Evolutionary conservation across 1,140 invertebrate species (phyloP), one percentile per base, ranked within the genome.

Genomic region (Pseudomyrmex dendroicus): DNA sequence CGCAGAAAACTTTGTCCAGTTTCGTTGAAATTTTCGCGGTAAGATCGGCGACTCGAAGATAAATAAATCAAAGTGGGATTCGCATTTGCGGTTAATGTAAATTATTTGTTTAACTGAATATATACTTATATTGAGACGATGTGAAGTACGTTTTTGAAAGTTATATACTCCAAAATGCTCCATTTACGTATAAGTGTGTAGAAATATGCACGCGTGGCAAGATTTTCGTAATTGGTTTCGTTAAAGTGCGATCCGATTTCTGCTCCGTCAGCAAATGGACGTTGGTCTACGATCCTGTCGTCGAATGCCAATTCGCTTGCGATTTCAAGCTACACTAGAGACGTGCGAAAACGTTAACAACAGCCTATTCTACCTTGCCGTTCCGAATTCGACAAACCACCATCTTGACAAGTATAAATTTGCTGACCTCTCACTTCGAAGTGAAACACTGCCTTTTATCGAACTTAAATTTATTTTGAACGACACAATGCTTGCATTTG

Each of bases 331-430:
- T 78, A 46, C 22, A 50, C 20, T 25, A 15, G 46, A n/a, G 4
- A 73, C n/a, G 0, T 73, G 17, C 15, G 15, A 50, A 72, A 48
- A 9, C 56, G 7, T 59, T 82, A 82, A 82, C 56, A 10, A 73
- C 15, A 52, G 22, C 2, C 17, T 35, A 35, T 35, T 10, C 56
- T 35, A 20, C 9, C 54, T 48, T 4, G 22, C 50, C 15, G 15
- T 35, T n/a, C 9, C 44, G 50, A 63, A 12, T 63, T 82, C 50
- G 73, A 78, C 78, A 83, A 83, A 83, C 76, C 57, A 54, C 70
- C 59, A 50, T 63, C 59, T n/a, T 72, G 83, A 83, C 83, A 83
- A 84, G 85, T 74, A 73, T 70, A 86, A 85, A 84, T 89, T 88
- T 74, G 57, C 73, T 87, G 59, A 78, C 74, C 87, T 83, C 63